Evolutionary conservation across 1,140 invertebrate species (phyloP).

Genomic region (Polypedilum vanderplanki): DNA sequence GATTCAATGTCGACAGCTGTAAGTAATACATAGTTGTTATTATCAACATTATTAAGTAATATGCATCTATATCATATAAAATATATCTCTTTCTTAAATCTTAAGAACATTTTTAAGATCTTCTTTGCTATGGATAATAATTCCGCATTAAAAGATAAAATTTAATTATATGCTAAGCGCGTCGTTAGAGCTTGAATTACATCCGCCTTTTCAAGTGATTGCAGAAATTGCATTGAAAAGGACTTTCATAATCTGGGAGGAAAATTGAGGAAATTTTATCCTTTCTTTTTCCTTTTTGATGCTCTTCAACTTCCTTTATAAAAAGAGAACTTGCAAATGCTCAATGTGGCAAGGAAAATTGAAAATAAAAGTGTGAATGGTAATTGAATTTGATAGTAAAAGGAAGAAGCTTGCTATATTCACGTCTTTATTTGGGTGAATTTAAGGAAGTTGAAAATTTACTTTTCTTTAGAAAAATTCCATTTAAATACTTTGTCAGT

Average conservation of each 20-base stretch:
- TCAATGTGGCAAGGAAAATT: slow-evolving; percentile 12
- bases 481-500: too few relatives aligned
- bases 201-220: neutral
- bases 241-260: neutral
- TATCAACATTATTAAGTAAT: too few relatives aligned
- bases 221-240: neutral
- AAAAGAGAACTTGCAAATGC: neutral
- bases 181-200: slow-evolving; percentile 4
- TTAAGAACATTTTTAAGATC: too few relatives aligned
- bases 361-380: slow-evolving; percentile 7
- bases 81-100: too few relatives aligned
- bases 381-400: slow-evolving; percentile 9
- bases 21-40: neutral
- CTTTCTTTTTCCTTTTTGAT: neutral
- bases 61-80: too few relatives aligned
- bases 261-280: slow-evolving; percentile 13
- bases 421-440: too few relatives aligned
- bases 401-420: neutral
- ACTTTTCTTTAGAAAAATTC: too few relatives aligned
- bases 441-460: too few relatives aligned
- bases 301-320: too few relatives aligned
- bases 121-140: neutral
- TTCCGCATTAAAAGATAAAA: slow-evolving; percentile 5
- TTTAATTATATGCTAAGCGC: slow-evolving; percentile 7
- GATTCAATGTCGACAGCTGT: slow-evolving; percentile 35